Evolutionary conservation across 1,140 invertebrate species (phyloP), one percentile per base, ranked within the genome.

Genomic region (Bemisia tabaci): DNA sequence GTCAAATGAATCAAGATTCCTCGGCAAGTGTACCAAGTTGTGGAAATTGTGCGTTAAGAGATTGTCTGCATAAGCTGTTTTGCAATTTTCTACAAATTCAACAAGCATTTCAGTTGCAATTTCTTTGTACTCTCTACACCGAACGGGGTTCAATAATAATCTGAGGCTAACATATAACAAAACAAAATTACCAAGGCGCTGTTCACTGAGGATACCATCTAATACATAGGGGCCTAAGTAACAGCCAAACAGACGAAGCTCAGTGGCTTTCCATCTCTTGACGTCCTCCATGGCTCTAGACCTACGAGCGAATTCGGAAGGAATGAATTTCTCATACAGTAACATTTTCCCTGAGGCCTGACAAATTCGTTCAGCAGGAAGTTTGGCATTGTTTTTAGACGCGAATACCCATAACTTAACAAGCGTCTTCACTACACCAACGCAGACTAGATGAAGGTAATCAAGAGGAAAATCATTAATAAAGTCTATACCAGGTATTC

Each of bases 1-100:
- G 2, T 77, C 78, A 74, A 75, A 76, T 9, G 68, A 68, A 70
- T 68, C 67, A n/a, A 74, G 76, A 74, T 82, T 78, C 67, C 74
- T 70, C 59, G 72, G 62, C 26, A 82, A 65, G 73, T 81, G 80
- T 12, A 65, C 9, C 72, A 48, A 48, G 17, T 48, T 48, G 17
- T 48, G 33, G 17, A 48, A 48, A 48, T 48, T 48, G 33, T 48
- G 33, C 17, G 33, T 48, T 5, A 48, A 9, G 17, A 48, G 17
- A 5, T 48, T 48, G 5, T 17, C 17, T 5, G 5, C 33, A 17
- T 48, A 48, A 48, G 33, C 5, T 5, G 17, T 5, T 17, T 17
- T 5, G 17, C 5, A 5, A 9, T 5, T 17, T 5, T 48, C 33
- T 9, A 17, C 5, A 48, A 48, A 17, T 48, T 9, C 17, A 9